Percentiles rank a stretch among this genome's conserved stretches.
These are phyloP conservation scores for Benthochromis sp. DNA, from an alignment of 2,113 vertebrate species.

Conservation along the genomic window DNA sequence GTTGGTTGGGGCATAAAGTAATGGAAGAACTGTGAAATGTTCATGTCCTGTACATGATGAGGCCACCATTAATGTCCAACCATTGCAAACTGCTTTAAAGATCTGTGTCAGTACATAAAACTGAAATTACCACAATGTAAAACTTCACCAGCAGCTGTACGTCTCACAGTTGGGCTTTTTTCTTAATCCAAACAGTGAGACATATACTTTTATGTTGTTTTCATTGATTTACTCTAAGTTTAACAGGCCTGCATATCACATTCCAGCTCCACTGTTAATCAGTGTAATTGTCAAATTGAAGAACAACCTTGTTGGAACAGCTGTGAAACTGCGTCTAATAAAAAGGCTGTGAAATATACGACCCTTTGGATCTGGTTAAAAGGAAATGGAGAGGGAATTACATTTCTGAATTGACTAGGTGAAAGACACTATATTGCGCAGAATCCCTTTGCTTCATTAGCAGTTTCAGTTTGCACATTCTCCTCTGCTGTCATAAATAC, in stretches of 20 bases:
- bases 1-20: not conserved
- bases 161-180: fast-evolving
- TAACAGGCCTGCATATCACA: not conserved
- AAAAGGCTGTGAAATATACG: not conserved
- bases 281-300: not conserved
- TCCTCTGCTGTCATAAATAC: not conserved
- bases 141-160: not conserved
- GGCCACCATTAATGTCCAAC: not conserved
- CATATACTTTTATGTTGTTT: not conserved
- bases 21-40: not conserved
- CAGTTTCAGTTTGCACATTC: not conserved
- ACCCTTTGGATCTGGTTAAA: not conserved
- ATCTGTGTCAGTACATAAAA: not conserved
- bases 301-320: not conserved
- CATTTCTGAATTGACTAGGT: not conserved
- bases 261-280: not conserved
- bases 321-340: not conserved
- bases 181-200: not conserved
- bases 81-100: not conserved
- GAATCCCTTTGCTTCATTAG: not conserved
- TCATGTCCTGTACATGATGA: not conserved
- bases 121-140: not conserved
- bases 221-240: not conserved
- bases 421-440: not conserved
- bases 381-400: not conserved